Conservation (phyloP, 2,797 vertebrate genomes). For the Melopsittacus undulatus region DNA sequence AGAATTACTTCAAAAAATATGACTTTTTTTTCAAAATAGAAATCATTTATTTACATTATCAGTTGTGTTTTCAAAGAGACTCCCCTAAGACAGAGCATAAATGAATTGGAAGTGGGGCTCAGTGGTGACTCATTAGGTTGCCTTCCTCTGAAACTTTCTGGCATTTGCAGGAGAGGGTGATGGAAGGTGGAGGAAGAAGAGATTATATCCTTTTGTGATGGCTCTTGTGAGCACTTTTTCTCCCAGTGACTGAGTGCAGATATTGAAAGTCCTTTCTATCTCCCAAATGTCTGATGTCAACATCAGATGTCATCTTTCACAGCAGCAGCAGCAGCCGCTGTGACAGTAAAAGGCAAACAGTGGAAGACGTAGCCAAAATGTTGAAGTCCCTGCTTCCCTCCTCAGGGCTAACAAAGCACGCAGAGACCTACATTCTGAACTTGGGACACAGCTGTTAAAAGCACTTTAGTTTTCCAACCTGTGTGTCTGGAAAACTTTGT, state of each 20-base stretch:
- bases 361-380: conserved; percentile 65
- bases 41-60: conserved; percentile 11
- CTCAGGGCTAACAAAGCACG: conserved; percentile 57
- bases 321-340: conserved; percentile 33
- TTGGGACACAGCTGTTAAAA: conserved; percentile 77
- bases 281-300: conserved; percentile 63
- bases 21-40: background rate
- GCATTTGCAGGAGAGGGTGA: background rate
- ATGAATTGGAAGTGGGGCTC: background rate
- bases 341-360: conserved; percentile 72
- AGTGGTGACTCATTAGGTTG: background rate
- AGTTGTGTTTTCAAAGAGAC: background rate
- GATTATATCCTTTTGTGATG: background rate
- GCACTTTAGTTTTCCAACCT: conserved; percentile 69
- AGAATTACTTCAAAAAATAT: background rate
- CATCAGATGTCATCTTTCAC: conserved; percentile 63
- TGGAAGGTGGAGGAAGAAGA: background rate
- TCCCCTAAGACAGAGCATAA: background rate
- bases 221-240: conserved; percentile 44
- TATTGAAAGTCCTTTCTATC: conserved; percentile 57
- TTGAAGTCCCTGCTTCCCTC: conserved; percentile 72
- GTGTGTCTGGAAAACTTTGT: conserved; percentile 57
- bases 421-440: conserved; percentile 62
- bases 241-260: conserved; percentile 36
- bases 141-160: background rate